Evolutionary conservation across 1,140 invertebrate genomes (phyloP), one percentile per base, ranked within the genome.

Genomic region (Rhyzopertha dominica): DNA sequence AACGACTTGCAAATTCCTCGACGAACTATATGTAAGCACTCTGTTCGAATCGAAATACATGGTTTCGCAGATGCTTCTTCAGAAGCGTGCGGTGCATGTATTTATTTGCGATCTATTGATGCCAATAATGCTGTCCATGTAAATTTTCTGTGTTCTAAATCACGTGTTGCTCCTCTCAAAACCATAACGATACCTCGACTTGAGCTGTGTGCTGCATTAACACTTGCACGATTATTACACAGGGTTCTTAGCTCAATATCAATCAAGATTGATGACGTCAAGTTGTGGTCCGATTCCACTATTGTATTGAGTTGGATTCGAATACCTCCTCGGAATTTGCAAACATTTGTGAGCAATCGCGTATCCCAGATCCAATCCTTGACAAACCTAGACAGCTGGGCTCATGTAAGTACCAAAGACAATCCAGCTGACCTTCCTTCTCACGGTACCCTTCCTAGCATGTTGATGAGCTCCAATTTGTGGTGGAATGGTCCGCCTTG

Each of bases 381-480:
- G 4, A 49, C 46, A 12, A 16, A 30, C 3, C 17, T 35, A 25
- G 20, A 19, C 13, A 4, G 41, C 10, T 66, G 61, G 62, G 18
- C 20, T 7, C 49, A 66, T 48, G 58, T 62, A n/a, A 22, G 32
- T n/a, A 43, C 51, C 0, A 19, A 47, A 12, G n/a, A 45, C 7
- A 66, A 65, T 50, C 59, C 61, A 9, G 62, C 62, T 2, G 62
- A 65, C 46, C 14, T 63, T n/a, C 39, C 56, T 5, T 62, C 61
- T 0, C 26, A 62, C 22, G 60, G 56, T 8, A 13, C 22, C 9
- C 17, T 16, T 19, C 14, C 34, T 8, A 12, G n/a, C 10, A 4
- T 8, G 35, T 39, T 20, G 14, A 18, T 9, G 29, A 54, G n/a
- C 24, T 13, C 12, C 19, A 9, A 14, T n/a, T 10, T 50, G 17